Evolutionary conservation across 30 jellyfish, hydroid and myxozoan genomes (phyloP).

Genomic region (Cassiopea xamachana): DNA sequence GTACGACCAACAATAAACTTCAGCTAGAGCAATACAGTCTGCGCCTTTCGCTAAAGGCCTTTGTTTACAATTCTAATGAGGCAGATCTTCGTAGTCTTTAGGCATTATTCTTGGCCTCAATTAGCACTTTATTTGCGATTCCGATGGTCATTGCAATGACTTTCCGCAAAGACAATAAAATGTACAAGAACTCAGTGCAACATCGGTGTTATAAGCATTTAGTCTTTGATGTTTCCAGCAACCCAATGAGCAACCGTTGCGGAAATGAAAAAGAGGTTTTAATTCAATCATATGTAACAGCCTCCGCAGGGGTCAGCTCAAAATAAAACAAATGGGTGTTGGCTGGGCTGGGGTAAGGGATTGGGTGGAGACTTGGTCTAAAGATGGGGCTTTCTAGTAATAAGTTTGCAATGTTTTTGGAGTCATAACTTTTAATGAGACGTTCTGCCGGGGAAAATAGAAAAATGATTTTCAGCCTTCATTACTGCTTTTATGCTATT

Average conservation of each 20-base stretch:
- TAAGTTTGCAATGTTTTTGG: too few relatives aligned
- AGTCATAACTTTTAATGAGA: too few relatives aligned
- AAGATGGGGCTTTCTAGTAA: too few relatives aligned
- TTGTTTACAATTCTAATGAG: conserved; percentile 12
- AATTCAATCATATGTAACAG: too few relatives aligned
- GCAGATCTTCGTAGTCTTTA: neutral
- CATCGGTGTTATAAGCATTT: neutral
- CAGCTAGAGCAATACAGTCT: neutral
- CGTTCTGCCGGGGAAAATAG: neutral
- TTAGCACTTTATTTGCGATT: neutral
- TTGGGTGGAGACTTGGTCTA: too few relatives aligned
- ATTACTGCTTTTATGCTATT: neutral
- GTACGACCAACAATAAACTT: neutral
- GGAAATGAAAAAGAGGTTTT: neutral
- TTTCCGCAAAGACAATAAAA: neutral
- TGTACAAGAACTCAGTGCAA: neutral
- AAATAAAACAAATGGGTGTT: too few relatives aligned
- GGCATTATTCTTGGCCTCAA: neutral
- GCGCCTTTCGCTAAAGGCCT: neutral
- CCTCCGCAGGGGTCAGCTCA: too few relatives aligned
- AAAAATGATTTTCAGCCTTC: neutral
- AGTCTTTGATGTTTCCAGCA: neutral
- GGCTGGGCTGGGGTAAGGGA: too few relatives aligned
- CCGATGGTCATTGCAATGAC: neutral
- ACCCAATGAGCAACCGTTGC: neutral